Conservation (phyloP, 2,797 vertebrate genomes). For the Rousettus madagascariensis region DNA sequence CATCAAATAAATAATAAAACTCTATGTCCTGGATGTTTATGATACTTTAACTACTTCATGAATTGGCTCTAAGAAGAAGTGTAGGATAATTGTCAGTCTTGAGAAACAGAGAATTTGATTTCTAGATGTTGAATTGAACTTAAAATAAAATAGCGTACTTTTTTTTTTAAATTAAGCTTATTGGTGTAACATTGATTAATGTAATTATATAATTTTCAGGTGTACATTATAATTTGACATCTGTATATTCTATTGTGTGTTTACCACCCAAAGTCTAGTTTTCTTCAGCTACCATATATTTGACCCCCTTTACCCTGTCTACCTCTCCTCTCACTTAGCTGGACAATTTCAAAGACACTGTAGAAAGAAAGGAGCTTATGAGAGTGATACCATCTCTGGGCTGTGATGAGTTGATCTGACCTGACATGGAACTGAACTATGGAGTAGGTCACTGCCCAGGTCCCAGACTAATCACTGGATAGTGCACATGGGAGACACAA, state of each 20-base stretch:
- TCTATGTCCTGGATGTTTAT: constrained; percentile 22
- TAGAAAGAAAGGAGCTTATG: not conserved
- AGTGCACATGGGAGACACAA: too few relatives aligned
- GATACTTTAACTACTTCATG: not conserved
- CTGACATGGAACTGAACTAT: not conserved
- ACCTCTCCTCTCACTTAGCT: not conserved
- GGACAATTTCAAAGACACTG: not conserved
- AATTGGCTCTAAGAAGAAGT: constrained; percentile 54
- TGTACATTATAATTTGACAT: too few relatives aligned
- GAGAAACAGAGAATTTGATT: constrained; percentile 69
- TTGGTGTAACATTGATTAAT: too few relatives aligned
- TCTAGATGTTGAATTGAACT: constrained; percentile 59
- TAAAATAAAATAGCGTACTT: constrained; percentile 23
- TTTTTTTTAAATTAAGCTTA: too few relatives aligned
- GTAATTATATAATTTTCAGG: too few relatives aligned
- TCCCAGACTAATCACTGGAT: not conserved
- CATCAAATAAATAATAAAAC: constrained; percentile 42
- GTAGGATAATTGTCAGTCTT: constrained; percentile 48
- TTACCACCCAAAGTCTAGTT: too few relatives aligned
- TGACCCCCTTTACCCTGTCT: too few relatives aligned
- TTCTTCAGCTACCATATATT: too few relatives aligned
- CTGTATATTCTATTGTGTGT: too few relatives aligned
- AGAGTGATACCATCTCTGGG: not conserved
- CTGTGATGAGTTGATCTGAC: not conserved
- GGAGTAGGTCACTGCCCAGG: not conserved